Percentiles rank a stretch among this genome's conserved stretches.
Evolutionary conservation across 1,140 invertebrate genomes (phyloP).

Genomic region (Coptotermes formosanus): DNA sequence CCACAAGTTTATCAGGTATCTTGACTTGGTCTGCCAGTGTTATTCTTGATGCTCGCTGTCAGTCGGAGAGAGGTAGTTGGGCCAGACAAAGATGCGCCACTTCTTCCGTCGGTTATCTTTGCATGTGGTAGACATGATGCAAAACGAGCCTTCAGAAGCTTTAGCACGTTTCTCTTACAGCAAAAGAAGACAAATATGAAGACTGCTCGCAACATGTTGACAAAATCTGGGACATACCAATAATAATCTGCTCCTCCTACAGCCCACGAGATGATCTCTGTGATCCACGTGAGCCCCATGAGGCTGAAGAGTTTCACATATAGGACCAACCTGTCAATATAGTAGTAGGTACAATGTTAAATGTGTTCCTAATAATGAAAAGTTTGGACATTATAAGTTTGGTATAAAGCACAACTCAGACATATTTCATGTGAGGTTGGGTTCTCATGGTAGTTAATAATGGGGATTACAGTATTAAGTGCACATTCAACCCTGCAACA

Average conservation of each 20-base stretch:
- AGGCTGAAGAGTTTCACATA: conserved; percentile 49
- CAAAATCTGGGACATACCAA: conserved; percentile 46
- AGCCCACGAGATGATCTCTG: conserved; percentile 47
- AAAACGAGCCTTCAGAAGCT: background rate
- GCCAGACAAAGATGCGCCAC: background rate
- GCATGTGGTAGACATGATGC: background rate
- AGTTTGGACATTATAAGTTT: no score
- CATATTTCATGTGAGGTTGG: no score
- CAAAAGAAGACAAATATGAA: conserved; percentile 50
- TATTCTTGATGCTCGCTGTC: background rate
- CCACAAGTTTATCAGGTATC: background rate
- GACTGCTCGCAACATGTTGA: conserved; percentile 48
- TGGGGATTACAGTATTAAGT: no score
- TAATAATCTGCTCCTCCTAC: conserved; percentile 38
- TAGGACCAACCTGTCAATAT: conserved; percentile 43
- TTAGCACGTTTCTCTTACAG: conserved; percentile 41
- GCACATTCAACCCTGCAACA: no score
- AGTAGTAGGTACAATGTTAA: no score
- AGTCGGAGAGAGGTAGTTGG: background rate
- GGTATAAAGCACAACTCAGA: no score
- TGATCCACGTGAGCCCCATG: conserved; percentile 49
- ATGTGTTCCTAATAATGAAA: background rate
- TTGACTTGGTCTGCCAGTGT: background rate
- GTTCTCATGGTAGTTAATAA: no score
- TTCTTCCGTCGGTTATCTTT: background rate